These are phyloP conservation scores for Chironomus tepperi DNA, from an alignment of 1,140 invertebrate genomes.

Conservation along the genomic window DNA sequence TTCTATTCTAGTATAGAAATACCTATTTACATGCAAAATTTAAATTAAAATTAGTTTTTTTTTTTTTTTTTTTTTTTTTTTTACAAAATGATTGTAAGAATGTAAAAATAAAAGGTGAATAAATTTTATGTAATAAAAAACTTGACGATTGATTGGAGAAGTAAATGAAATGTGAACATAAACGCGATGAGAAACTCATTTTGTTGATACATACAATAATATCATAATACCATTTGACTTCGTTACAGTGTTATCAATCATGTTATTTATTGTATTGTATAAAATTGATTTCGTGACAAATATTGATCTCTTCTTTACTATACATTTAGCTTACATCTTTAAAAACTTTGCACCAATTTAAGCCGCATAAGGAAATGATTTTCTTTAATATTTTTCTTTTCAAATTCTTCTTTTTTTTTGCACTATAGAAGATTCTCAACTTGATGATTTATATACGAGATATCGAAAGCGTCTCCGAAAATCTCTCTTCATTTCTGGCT, in stretches of 20 bases:
- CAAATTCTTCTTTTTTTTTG: conserved; percentile 24
- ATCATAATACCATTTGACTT: neutral
- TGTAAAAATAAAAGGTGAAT: no score
- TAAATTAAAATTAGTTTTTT: no score
- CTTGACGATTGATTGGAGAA: no score
- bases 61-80: no score
- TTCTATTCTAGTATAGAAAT: no score
- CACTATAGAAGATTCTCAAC: conserved; percentile 37
- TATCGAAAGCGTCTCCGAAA: conserved; percentile 39
- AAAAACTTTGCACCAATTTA: neutral
- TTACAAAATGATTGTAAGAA: no score
- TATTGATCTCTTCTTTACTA: neutral
- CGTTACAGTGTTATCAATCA: neutral
- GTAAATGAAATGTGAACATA: no score
- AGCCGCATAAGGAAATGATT: neutral
- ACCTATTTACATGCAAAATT: no score
- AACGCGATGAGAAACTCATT: no score
- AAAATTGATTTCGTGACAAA: neutral
- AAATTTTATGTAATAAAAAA: no score
- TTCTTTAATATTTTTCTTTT: neutral
- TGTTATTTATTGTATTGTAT: neutral
- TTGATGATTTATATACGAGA: conserved; percentile 39
- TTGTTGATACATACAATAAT: no score
- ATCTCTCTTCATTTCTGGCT: conserved; percentile 38
- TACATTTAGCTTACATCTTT: neutral